A percentile compares a stretch with the other conserved stretches of the same genome.
Conservation (phyloP, 1,140 invertebrate genomes). For the Chrysopa pallens region DNA sequence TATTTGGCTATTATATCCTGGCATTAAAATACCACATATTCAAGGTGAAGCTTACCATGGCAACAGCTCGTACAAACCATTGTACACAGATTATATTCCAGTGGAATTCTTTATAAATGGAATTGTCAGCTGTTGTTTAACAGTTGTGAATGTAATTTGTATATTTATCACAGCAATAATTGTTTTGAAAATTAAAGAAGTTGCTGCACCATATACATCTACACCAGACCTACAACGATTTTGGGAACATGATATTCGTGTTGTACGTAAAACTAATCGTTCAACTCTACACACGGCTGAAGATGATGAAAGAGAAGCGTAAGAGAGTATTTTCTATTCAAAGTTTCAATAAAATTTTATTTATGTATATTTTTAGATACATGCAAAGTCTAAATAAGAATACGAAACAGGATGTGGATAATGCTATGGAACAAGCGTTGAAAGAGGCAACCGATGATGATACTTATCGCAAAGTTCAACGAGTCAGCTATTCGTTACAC, state of each 20-base stretch:
- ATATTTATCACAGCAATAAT: constrained; percentile 69
- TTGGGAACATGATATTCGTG: constrained; percentile 62
- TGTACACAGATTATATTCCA: constrained; percentile 52
- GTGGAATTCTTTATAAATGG: constrained; percentile 62
- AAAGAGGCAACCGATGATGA: constrained; percentile 46
- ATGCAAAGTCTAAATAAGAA: constrained; percentile 17
- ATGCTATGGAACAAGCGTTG: constrained; percentile 37
- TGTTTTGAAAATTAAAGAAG: constrained; percentile 74
- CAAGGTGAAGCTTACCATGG: constrained; percentile 41
- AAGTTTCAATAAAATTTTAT: neutral
- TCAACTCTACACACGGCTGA: constrained; percentile 23
- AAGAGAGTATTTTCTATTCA: constrained; percentile 3
- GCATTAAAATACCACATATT: constrained; percentile 45
- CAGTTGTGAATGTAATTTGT: constrained; percentile 66
- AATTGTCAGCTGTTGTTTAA: constrained; percentile 59
- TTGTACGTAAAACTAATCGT: constrained; percentile 42
- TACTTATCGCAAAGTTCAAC: constrained; percentile 46
- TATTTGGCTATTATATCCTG: constrained; percentile 46
- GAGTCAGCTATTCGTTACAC: constrained; percentile 48
- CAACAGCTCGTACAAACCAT: constrained; percentile 38
- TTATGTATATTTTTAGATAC: neutral
- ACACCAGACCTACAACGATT: constrained; percentile 53
- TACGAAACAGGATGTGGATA: constrained; percentile 28
- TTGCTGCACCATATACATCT: constrained; percentile 61
- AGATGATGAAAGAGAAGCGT: constrained; percentile 24